Evolutionary conservation across 1,140 invertebrate genomes (phyloP).

Genomic region (Diorhabda sublineata): DNA sequence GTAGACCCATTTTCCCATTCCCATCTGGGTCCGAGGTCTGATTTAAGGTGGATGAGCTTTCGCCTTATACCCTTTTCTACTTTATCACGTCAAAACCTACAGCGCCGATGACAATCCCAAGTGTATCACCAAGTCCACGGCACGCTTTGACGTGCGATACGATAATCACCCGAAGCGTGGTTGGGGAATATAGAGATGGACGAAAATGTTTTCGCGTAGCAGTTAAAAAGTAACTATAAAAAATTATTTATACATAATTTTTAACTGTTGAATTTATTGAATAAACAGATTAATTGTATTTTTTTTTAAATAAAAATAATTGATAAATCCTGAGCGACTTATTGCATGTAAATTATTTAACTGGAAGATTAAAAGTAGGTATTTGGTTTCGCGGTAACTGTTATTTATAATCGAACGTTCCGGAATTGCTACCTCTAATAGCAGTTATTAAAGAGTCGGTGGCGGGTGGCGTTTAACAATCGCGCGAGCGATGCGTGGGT

Average conservation of each 20-base stretch:
- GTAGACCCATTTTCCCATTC: background rate
- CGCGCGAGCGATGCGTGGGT: slow-evolving; percentile 21
- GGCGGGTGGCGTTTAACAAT: slow-evolving; percentile 33
- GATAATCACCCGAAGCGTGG: background rate
- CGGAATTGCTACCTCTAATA: too few relatives aligned
- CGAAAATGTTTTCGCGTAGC: background rate
- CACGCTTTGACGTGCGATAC: slow-evolving; percentile 9
- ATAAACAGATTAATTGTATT: background rate
- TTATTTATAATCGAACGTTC: too few relatives aligned
- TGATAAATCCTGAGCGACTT: background rate
- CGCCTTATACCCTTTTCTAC: background rate
- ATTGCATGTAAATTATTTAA: too few relatives aligned
- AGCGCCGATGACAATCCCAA: slow-evolving; percentile 6
- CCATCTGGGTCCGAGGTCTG: background rate
- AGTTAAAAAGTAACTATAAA: background rate
- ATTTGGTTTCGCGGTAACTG: too few relatives aligned
- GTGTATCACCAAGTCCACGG: slow-evolving; percentile 4
- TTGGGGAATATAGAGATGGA: background rate
- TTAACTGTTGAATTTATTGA: background rate
- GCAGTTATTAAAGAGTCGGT: slow-evolving; percentile 5
- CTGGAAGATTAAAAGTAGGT: too few relatives aligned
- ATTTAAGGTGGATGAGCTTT: background rate
- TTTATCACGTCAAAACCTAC: slow-evolving; percentile 2
- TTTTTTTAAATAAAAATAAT: background rate
- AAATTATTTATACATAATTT: background rate